Percentiles rank a stretch among this genome's conserved stretches.
Evolutionary conservation across 2,797 vertebrate genomes (phyloP).

Genomic region (Tympanoctomys barrerae): DNA sequence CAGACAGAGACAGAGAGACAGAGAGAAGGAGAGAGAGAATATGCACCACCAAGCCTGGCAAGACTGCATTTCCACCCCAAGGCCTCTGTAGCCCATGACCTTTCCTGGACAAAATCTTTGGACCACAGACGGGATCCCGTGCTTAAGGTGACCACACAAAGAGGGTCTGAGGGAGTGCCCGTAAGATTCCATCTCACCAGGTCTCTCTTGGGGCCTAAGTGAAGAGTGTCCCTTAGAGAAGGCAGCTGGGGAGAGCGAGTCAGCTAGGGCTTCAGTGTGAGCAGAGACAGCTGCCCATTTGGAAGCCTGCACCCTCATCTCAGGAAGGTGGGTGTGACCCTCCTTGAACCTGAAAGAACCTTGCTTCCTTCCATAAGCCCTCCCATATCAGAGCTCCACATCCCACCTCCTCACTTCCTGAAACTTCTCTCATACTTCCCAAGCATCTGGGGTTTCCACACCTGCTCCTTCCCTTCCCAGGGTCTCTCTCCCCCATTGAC

Average conservation of each 20-base stretch:
- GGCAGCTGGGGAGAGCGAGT: neutral
- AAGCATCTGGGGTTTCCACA: neutral
- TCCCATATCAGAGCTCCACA: neutral
- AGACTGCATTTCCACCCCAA: conserved; percentile 15
- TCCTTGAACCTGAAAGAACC: neutral
- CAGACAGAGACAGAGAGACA: too few relatives aligned
- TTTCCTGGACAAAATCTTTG: neutral
- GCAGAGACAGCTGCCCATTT: neutral
- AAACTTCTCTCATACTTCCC: neutral
- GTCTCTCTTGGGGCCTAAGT: neutral
- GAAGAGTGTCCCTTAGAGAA: neutral
- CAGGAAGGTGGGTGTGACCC: neutral
- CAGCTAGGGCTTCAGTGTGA: neutral
- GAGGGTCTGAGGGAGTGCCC: neutral
- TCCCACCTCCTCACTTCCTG: neutral
- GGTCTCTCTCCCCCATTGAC: neutral
- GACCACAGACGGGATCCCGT: neutral
- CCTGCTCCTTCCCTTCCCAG: neutral
- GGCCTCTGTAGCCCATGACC: neutral
- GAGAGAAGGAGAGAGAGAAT: neutral
- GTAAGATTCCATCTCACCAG: neutral
- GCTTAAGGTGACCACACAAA: neutral
- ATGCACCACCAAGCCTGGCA: neutral
- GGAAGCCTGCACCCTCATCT: neutral
- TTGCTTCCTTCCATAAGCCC: neutral